Base-by-base conservation (phyloP, 1,140 invertebrate genomes). In the Nixonia krombeini region DNA sequence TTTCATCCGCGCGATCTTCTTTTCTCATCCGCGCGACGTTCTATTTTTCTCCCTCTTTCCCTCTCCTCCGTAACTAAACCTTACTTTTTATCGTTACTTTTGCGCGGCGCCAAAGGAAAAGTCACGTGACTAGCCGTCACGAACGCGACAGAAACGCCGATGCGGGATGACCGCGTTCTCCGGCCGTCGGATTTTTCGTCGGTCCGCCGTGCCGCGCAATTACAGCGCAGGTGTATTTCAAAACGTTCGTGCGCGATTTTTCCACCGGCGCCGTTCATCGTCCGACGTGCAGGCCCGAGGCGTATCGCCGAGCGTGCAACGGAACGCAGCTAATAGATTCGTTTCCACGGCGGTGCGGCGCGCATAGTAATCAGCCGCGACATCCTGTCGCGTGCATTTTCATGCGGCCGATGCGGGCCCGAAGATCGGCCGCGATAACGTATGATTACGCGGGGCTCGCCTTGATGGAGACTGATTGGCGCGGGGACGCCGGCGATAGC, bases 351-450 rank as follows among this genome's bases (percentile, higher is more conserved):
- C 26, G 35, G 37, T 45, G 51, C 40, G 18, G n/a, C 12, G 50
- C 29, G 17, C 52, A 64, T 64, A 46, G 52, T 23, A 64, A 64
- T 64, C 61, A 64, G 33, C 40, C 41, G 44, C 47, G 62, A 65
- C 62, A 58, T 57, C 53, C 53, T 50, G 53, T 58, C 49, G 53
- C 62, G 62, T 57, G 62, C 62, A 58, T 58, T 58, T 58, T 65
- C 62, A 58, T 53, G 62, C 53, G 53, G 46, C 35, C 35, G 44
- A 41, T 53, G 58, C 50, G 53, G 52, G 52, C 10, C 18, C 46
- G 18, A 56, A 50, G 41, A 64, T 57, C 53, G 41, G 1, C 33
- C 31, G 26, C 44, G 42, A 58, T 58, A 47, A 13, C 49, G 37
- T 53, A 46, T 65, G 53, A 65, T 65, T 65, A 58, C 25, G 15